Evolutionary conservation across 1,140 invertebrate species (phyloP).

Genomic region (Aphidius ervi): DNA sequence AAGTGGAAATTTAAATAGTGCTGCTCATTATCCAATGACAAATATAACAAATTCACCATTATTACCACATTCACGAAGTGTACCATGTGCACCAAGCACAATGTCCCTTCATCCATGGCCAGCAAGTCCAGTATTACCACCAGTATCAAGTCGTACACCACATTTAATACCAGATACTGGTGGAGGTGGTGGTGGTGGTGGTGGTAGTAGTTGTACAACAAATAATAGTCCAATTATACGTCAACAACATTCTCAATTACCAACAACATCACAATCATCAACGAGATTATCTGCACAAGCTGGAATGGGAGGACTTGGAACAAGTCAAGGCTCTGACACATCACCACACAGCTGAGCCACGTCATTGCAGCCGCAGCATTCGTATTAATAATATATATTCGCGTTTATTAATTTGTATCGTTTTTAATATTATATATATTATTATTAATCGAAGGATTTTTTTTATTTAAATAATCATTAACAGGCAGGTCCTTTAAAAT

Average conservation of each 20-base stretch:
- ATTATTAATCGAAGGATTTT: background rate
- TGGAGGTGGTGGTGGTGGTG: conserved; percentile 38
- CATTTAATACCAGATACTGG: conserved; percentile 69
- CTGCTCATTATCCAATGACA: conserved; percentile 37
- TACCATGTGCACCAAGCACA: conserved; percentile 51
- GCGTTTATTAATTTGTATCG: background rate
- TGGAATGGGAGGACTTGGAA: conserved; percentile 46
- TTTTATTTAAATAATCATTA: too few species aligned
- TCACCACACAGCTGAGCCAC: conserved; percentile 51
- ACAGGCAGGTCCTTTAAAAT: too few species aligned
- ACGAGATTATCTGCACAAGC: conserved; percentile 44
- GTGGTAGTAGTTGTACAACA: conserved; percentile 20
- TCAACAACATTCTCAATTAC: conserved; percentile 33
- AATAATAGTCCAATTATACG: conserved; percentile 46
- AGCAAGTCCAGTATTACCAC: conserved; percentile 66
- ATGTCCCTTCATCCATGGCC: conserved; percentile 65
- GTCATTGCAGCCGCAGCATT: conserved; percentile 53
- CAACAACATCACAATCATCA: conserved; percentile 40
- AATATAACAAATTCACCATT: conserved; percentile 53
- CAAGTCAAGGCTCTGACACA: conserved; percentile 47
- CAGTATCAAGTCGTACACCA: conserved; percentile 65
- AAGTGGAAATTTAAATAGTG: conserved; percentile 37
- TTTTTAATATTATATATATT: conserved; percentile 9
- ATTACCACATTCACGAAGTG: conserved; percentile 58
- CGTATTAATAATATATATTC: conserved; percentile 35